Conservation (phyloP, 2,888 invertebrate genomes). For the Philopedon plagiatum region DNA sequence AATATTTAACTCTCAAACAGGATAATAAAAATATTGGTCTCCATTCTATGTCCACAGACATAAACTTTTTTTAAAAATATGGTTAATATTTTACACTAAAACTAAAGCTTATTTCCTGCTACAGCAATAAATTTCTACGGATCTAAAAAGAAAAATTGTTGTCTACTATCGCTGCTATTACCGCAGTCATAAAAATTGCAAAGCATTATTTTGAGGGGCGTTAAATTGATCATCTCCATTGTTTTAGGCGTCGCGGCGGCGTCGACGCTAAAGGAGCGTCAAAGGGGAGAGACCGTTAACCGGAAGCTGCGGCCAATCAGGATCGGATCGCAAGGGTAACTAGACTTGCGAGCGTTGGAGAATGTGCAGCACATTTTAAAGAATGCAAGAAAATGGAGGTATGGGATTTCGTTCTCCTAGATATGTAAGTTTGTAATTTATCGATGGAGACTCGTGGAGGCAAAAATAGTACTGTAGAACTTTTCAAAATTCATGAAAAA, state of each 20-base stretch:
- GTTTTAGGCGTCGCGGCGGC: slow-evolving; percentile 60
- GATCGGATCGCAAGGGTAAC: slow-evolving; percentile 24
- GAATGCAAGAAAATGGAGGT: slow-evolving; percentile 18
- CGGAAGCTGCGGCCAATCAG: slow-evolving; percentile 64
- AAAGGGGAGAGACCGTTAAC: slow-evolving; percentile 56
- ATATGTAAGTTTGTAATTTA: no score
- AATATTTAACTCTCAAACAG: no score
- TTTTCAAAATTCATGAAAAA: no score
- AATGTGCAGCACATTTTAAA: not conserved
- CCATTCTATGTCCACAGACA: no score
- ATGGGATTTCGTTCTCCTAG: not conserved
- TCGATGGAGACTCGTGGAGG: no score
- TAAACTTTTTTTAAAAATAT: no score
- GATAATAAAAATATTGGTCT: no score
- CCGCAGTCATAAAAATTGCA: slow-evolving; percentile 11
- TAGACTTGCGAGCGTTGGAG: slow-evolving; percentile 15
- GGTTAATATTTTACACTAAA: no score
- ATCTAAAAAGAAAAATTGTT: not conserved
- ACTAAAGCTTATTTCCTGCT: no score
- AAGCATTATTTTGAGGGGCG: slow-evolving; percentile 16
- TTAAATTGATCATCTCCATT: slow-evolving; percentile 43
- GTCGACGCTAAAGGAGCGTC: slow-evolving; percentile 54
- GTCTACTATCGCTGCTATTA: not conserved
- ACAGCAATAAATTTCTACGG: not conserved
- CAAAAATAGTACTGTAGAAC: no score